Conservation (phyloP, 2,888 invertebrate genomes). For the Coelogynopora nodosa region DNA sequence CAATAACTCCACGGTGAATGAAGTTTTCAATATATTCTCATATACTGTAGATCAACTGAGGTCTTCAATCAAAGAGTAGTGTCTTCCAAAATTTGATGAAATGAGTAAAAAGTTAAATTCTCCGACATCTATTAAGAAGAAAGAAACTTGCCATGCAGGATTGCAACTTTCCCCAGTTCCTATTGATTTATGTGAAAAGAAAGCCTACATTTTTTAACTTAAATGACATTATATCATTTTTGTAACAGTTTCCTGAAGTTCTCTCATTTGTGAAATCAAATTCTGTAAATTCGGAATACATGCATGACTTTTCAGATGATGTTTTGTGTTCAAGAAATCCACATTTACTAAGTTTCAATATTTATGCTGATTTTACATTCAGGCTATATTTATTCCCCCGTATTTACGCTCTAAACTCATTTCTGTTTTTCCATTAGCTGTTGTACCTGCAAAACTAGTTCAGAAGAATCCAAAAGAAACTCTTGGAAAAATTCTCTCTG, state of each 20-base stretch:
- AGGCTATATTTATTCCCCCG: neutral
- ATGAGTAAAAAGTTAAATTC: neutral
- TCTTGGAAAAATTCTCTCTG: neutral
- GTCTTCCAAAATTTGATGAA: neutral
- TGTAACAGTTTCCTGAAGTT: neutral
- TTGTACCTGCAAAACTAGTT: neutral
- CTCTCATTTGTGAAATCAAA: neutral
- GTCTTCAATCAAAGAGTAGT: neutral
- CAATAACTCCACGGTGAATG: neutral
- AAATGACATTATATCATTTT: neutral
- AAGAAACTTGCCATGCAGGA: neutral
- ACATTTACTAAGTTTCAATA: neutral
- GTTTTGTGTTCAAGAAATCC: neutral
- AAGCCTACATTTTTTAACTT: neutral
- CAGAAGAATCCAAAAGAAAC: constrained; percentile 2
- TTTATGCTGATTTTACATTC: constrained; percentile 10
- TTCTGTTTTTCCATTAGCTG: neutral
- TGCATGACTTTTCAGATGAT: neutral
- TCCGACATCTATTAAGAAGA: neutral
- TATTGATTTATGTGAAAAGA: neutral
- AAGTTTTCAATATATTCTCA: neutral
- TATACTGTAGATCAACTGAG: neutral
- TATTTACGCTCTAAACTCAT: neutral
- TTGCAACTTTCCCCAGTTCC: neutral
- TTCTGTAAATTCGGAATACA: neutral